Evolutionary conservation across 2,888 invertebrate genomes (phyloP).

Genomic region (Chrysomela aeneicollis): DNA sequence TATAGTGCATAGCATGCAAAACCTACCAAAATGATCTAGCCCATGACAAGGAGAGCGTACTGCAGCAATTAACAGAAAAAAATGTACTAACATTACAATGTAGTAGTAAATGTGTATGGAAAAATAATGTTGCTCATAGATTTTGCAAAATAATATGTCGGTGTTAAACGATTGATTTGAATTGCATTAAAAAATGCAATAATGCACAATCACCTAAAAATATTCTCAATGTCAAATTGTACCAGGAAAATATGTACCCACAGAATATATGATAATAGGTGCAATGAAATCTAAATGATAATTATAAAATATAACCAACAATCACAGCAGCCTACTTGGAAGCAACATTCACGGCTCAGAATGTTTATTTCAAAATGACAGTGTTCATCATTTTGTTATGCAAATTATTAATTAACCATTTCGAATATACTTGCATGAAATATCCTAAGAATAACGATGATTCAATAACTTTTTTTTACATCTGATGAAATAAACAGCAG

Average conservation of each 20-base stretch:
- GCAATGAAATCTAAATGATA: background rate
- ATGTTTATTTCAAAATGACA: no score
- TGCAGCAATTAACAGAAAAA: constrained; percentile 54
- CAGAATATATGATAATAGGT: background rate
- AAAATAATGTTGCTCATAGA: background rate
- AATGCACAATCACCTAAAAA: no score
- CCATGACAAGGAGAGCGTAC: constrained; percentile 60
- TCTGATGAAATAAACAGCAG: no score
- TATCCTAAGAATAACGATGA: no score
- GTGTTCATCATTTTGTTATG: no score
- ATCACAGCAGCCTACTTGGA: background rate
- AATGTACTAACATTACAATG: constrained; percentile 36
- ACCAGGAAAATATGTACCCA: no score
- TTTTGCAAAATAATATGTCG: background rate
- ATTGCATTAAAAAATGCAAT: background rate
- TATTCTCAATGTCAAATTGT: no score
- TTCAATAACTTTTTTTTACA: no score
- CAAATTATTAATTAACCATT: no score
- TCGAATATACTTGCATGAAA: no score
- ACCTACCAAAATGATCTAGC: constrained; percentile 61
- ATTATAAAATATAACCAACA: background rate
- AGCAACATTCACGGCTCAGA: background rate
- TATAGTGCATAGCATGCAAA: constrained; percentile 52
- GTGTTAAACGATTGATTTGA: background rate
- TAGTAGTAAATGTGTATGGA: constrained; percentile 19